A percentile compares a stretch with the other conserved stretches of the same genome.
Evolutionary conservation across 2,113 vertebrate genomes (phyloP).

Genomic region (Macroglossus sobrinus): DNA sequence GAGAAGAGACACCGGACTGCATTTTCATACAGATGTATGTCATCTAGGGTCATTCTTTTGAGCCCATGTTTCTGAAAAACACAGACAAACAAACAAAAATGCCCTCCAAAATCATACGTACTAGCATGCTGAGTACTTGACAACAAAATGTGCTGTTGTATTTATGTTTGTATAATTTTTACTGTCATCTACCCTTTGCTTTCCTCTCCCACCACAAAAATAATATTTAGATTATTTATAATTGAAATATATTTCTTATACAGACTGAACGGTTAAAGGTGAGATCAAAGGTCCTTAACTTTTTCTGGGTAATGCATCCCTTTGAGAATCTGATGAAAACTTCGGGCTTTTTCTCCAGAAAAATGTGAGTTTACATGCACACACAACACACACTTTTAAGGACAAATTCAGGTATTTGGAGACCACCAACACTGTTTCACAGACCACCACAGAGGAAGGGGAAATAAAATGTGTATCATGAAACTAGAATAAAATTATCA

Average conservation of each 20-base stretch:
- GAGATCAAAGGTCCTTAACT: neutral
- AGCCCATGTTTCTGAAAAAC: neutral
- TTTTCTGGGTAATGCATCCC: neutral
- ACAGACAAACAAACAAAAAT: neutral
- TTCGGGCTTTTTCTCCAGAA: slow-evolving; percentile 2
- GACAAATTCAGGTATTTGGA: neutral
- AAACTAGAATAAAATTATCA: slow-evolving; percentile 9
- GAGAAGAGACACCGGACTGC: neutral
- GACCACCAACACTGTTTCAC: neutral
- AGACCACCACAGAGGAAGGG: neutral
- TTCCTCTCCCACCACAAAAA: neutral
- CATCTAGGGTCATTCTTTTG: neutral
- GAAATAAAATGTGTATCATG: neutral
- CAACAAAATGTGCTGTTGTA: neutral
- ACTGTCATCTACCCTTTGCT: neutral
- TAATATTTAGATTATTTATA: neutral
- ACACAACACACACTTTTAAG: neutral
- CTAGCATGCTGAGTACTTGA: neutral
- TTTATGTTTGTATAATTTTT: neutral
- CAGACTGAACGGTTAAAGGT: neutral
- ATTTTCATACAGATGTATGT: neutral
- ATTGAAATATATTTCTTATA: neutral
- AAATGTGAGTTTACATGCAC: neutral
- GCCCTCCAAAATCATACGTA: neutral
- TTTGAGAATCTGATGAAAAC: slow-evolving; percentile 25